Conservation (phyloP, 2,113 vertebrate genomes). For the Xiphorhynchus elegans region DNA sequence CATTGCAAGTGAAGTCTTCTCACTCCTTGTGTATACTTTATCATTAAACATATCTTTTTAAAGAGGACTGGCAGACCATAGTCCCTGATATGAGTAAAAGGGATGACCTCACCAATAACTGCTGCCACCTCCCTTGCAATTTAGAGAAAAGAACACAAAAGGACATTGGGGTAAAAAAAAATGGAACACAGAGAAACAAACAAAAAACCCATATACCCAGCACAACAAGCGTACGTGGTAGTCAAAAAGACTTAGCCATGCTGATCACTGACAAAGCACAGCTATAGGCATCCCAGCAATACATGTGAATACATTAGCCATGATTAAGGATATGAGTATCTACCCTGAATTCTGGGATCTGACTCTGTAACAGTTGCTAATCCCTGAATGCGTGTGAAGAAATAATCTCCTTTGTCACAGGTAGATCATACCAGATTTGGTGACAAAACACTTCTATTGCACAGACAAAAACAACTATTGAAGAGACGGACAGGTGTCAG, state of each 20-base stretch:
- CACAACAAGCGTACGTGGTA: neutral
- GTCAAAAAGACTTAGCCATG: neutral
- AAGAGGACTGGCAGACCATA: neutral
- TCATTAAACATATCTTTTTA: neutral
- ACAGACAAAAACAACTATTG: neutral
- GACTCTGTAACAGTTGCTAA: neutral
- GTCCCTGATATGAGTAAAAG: neutral
- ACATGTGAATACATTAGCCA: neutral
- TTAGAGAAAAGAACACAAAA: neutral
- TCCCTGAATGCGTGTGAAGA: neutral
- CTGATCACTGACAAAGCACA: neutral
- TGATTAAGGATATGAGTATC: neutral
- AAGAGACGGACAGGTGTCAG: neutral
- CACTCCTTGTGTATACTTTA: neutral
- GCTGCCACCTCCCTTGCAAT: neutral
- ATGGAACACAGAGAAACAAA: neutral
- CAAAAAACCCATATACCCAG: rapidly evolving
- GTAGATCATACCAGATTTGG: neutral
- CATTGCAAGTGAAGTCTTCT: neutral
- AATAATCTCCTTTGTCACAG: neutral
- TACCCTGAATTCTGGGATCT: neutral
- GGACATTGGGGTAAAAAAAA: neutral
- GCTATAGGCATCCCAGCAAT: neutral
- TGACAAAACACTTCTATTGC: neutral
- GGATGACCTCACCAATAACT: neutral